Percentiles rank a stretch among this genome's conserved stretches.
These are phyloP conservation scores for Glandiceps talaboti DNA, from an alignment of 53 echinoderm and acorn worm species.

Conservation along the genomic window DNA sequence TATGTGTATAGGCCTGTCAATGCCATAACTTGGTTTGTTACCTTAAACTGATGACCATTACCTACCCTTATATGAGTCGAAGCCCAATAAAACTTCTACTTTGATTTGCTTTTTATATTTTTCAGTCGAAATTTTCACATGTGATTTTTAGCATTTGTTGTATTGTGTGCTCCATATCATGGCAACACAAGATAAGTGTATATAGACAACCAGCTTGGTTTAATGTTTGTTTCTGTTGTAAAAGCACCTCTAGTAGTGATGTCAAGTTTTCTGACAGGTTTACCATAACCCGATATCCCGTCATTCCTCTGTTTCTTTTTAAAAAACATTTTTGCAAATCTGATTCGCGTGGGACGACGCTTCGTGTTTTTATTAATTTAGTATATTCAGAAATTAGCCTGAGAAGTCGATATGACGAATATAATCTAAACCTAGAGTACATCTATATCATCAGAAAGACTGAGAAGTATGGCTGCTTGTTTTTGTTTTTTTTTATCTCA, in stretches of 20 bases:
- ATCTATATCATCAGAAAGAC: too few relatives aligned
- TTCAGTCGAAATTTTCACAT: neutral
- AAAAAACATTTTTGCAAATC: too few relatives aligned
- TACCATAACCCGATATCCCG: too few relatives aligned
- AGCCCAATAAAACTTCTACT: neutral
- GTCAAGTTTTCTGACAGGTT: too few relatives aligned
- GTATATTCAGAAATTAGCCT: too few relatives aligned
- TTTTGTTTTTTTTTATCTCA: too few relatives aligned
- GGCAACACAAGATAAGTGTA: neutral
- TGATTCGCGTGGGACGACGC: too few relatives aligned
- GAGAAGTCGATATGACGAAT: too few relatives aligned
- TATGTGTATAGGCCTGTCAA: neutral
- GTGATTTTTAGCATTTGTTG: neutral
- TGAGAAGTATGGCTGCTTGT: too few relatives aligned
- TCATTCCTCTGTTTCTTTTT: too few relatives aligned
- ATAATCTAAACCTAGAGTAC: too few relatives aligned
- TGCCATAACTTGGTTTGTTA: neutral
- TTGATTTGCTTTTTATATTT: neutral
- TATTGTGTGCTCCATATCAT: neutral
- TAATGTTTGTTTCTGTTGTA: neutral
- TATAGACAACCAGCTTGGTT: neutral
- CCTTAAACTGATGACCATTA: neutral
- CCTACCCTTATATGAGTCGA: neutral
- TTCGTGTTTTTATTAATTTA: too few relatives aligned
- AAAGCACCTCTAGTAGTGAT: neutral